A percentile compares a stretch with the other conserved stretches of the same genome.
Conservation (phyloP, 64 coral and sea anemone genomes). For the Montipora sp. region DNA sequence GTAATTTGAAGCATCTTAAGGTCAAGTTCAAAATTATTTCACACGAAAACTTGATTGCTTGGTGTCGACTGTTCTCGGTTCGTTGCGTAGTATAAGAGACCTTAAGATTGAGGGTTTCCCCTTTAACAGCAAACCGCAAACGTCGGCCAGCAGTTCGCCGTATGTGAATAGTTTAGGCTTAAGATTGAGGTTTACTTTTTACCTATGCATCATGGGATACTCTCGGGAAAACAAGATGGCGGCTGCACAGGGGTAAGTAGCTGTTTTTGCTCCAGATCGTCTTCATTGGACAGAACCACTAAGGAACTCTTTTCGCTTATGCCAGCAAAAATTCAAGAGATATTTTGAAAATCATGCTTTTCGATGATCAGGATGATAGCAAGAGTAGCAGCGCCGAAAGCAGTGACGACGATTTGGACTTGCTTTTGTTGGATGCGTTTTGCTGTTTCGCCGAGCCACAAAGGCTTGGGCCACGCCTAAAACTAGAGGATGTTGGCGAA, state of each 20-base stretch:
- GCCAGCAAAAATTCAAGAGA: constrained; percentile 11
- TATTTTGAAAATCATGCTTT: background rate
- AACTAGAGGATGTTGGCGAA: background rate
- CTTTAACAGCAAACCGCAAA: background rate
- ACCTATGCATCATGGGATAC: background rate
- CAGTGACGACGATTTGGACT: background rate
- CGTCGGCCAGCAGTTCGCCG: background rate
- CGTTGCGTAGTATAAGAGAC: background rate
- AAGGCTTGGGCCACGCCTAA: background rate
- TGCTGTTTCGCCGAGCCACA: background rate
- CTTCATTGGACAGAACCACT: background rate
- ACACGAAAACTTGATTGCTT: too few species aligned
- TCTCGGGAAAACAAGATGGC: constrained; percentile 3
- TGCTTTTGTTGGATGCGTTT: background rate
- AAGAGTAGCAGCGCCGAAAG: background rate
- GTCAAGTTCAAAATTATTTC: too few species aligned
- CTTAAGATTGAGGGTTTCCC: background rate
- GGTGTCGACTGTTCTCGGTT: too few species aligned
- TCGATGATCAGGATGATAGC: background rate
- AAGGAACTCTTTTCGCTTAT: too few species aligned
- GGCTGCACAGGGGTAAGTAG: background rate
- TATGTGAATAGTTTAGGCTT: constrained; percentile 4
- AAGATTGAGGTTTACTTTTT: background rate
- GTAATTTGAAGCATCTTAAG: too few species aligned
- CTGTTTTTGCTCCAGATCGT: background rate